Conservation (phyloP, 2,797 vertebrate species). For the Cossypha polioptera region DNA sequence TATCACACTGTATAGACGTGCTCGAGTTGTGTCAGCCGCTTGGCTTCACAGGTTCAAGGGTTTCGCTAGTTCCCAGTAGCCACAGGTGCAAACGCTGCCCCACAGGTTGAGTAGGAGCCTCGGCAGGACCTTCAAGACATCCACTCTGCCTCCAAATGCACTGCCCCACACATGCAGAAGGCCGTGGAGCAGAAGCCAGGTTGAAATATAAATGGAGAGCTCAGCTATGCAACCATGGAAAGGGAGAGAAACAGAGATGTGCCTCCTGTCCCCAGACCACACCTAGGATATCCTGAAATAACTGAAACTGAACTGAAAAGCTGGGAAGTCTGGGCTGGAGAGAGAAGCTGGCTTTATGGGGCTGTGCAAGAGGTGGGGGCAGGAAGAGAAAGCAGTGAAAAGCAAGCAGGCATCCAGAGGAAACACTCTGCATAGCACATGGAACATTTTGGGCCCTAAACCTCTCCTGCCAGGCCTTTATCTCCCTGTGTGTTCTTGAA, state of each 20-base stretch:
- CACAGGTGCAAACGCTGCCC: background rate
- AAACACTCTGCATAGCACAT: background rate
- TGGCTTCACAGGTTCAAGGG: background rate
- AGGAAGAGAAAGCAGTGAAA: background rate
- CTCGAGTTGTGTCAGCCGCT: background rate
- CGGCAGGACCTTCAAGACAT: background rate
- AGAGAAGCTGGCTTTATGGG: background rate
- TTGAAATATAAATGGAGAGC: background rate
- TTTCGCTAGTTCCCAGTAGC: background rate
- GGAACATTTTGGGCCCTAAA: background rate
- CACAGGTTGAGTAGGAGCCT: background rate
- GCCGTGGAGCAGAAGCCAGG: background rate
- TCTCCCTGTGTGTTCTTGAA: rapidly evolving
- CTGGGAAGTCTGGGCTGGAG: background rate
- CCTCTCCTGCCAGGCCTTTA: background rate
- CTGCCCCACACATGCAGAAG: rapidly evolving
- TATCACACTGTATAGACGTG: background rate
- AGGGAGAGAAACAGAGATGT: background rate
- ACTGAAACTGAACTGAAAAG: background rate
- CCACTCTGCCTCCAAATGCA: rapidly evolving
- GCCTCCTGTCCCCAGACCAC: background rate
- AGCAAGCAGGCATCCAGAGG: background rate
- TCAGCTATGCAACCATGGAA: rapidly evolving
- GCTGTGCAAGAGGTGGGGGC: background rate
- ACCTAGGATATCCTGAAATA: background rate